These are phyloP conservation scores for Heteromormyrus szaboi DNA, from an alignment of 2,797 vertebrate genomes.

Conservation along the genomic window DNA sequence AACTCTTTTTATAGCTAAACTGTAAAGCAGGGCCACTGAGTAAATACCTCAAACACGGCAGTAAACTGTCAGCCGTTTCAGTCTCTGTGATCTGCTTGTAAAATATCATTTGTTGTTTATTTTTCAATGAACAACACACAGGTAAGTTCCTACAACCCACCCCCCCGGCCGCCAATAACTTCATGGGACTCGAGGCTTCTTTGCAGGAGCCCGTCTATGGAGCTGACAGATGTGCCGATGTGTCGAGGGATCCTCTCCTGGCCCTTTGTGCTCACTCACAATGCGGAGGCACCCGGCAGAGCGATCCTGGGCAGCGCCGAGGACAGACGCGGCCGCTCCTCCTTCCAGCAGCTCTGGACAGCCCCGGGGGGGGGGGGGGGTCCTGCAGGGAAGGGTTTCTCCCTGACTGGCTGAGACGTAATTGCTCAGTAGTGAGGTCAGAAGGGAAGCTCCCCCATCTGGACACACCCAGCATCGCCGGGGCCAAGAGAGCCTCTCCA, in stretches of 20 bases:
- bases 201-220: not conserved
- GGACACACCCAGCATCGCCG: conserved; percentile 63
- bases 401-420: conserved; percentile 73
- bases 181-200: not conserved
- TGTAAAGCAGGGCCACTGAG: not conserved
- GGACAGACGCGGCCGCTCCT: not conserved
- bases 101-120: not conserved
- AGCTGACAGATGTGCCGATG: not conserved
- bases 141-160: not conserved
- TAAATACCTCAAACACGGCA: not conserved
- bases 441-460: conserved; percentile 70
- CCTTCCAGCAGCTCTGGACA: not conserved
- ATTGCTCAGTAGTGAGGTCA: conserved; percentile 82
- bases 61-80: not conserved
- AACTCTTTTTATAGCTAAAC: not conserved
- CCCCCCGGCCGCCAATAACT: not conserved
- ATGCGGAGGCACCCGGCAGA: not conserved
- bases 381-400: not conserved
- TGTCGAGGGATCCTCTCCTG: not conserved
- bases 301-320: not conserved
- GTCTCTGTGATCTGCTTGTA: not conserved
- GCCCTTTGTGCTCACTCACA: not conserved
- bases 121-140: not conserved
- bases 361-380: not conserved
- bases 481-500: conserved; percentile 56